Evolutionary conservation across 2,113 vertebrate species (phyloP).

Genomic region (Eptatretus burgeri): DNA sequence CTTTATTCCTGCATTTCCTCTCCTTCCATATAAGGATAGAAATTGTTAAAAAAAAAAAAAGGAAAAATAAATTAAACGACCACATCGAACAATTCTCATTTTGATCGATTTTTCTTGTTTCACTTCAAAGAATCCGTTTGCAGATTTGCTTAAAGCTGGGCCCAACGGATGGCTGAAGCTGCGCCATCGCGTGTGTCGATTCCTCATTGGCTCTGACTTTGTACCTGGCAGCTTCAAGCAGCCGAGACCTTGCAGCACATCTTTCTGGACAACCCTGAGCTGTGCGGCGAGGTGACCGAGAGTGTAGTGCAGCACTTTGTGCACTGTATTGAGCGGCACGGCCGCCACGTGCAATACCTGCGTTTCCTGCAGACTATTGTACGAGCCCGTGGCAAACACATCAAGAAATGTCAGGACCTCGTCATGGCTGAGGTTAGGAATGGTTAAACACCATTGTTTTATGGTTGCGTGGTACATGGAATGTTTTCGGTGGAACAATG

Average conservation of each 20-base stretch:
- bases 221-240: slow-evolving; percentile 32
- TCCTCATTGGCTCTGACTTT: neutral
- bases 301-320: slow-evolving; percentile 71
- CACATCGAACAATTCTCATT: too few relatives aligned
- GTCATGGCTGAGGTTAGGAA: slow-evolving; percentile 77
- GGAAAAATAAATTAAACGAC: too few relatives aligned
- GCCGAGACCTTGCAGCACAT: slow-evolving; percentile 88
- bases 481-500: too few relatives aligned
- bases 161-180: neutral
- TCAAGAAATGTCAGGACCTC: slow-evolving; percentile 99
- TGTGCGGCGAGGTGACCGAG: slow-evolving; percentile 64
- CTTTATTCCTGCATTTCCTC: too few relatives aligned
- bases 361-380: slow-evolving; percentile 95
- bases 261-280: slow-evolving; percentile 87
- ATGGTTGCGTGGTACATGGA: too few relatives aligned
- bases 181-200: rapidly evolving
- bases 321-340: slow-evolving; percentile 73
- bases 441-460: too few relatives aligned
- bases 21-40: too few relatives aligned
- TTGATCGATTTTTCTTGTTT: too few relatives aligned
- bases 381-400: slow-evolving; percentile 90
- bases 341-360: slow-evolving; percentile 83
- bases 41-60: too few relatives aligned
- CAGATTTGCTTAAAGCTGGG: too few relatives aligned
- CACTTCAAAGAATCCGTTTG: too few relatives aligned